Evolutionary conservation across 2,113 vertebrate genomes (phyloP), one percentile per base, ranked within the genome.

Genomic region (Oceanites oceanicus): DNA sequence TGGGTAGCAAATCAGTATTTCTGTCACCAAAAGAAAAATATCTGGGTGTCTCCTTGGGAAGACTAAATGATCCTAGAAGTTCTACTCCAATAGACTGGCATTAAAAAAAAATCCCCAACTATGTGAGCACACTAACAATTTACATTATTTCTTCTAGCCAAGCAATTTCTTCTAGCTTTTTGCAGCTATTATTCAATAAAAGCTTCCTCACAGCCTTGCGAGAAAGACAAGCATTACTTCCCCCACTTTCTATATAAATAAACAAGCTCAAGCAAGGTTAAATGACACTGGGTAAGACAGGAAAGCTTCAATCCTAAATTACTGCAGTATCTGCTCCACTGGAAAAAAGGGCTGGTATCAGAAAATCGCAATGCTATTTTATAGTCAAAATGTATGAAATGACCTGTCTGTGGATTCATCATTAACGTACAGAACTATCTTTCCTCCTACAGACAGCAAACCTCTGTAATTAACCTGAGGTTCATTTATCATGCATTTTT

Each of bases 381-480:
- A 40, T 7, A 80, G 36, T 47, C 38, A 90, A 77, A 95, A 59
- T 18, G 15, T 36, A 75, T 50, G 14, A 84, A 92, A 68, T 77
- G 15, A 70, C 32, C 52, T 78, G 20, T 47, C 59, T 59, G 23
- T 8, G 10, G 34, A 47, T 78, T 86, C 25, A 34, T 40, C 50
- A 32, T 91, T 80, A 71, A 56, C 42, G 73, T 18, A 86, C 14
- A 65, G 52, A 80, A n/a, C 47, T 58, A 47, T 15, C n/a, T 62
- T 85, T 71, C 29, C 34, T 95, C n/a, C 47, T 95, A 50, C 47
- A 74, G 72, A 68, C 40, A 86, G 44, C 5, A 91, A 92, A 79
- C 13, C 34, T 88, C 7, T 38, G 8, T 38, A 67, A 91, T 88
- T 93, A 94, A 77, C 44, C 83, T 44, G 14, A 9, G 42, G 13